A percentile compares a stretch with the other conserved stretches of the same genome.
These are phyloP conservation scores for Euplagia quadripunctaria DNA, from an alignment of 2,888 invertebrate species.

Conservation along the genomic window DNA sequence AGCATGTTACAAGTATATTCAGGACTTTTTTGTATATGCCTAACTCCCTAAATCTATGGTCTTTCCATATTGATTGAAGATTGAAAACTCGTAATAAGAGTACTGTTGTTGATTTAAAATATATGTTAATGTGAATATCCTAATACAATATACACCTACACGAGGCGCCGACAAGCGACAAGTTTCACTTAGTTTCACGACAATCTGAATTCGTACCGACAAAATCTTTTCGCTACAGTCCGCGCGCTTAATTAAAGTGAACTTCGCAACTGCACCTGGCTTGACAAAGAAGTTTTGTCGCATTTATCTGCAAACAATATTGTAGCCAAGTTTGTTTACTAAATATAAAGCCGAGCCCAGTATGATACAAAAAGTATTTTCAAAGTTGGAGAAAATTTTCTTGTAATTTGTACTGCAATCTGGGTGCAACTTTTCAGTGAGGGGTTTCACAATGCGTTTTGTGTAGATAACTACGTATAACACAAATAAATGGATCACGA, in stretches of 20 bases:
- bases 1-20: neutral
- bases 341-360: slow-evolving; percentile 32
- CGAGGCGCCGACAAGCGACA: slow-evolving; percentile 70
- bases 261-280: slow-evolving; percentile 27
- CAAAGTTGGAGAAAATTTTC: slow-evolving; percentile 16
- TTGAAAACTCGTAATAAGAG: neutral
- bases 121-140: slow-evolving; percentile 55
- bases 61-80: neutral
- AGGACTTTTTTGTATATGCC: neutral
- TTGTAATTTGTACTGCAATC: slow-evolving; percentile 4
- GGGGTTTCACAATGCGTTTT: neutral
- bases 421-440: neutral
- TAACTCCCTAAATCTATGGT: neutral
- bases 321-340: slow-evolving; percentile 35
- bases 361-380: slow-evolving; percentile 21
- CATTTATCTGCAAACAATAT: slow-evolving; percentile 38
- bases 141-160: slow-evolving; percentile 71
- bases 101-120: slow-evolving; percentile 35
- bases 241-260: slow-evolving; percentile 44
- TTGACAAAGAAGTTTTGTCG: slow-evolving; percentile 34
- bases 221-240: slow-evolving; percentile 61
- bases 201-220: slow-evolving; percentile 73
- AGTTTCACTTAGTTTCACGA: slow-evolving; percentile 75
- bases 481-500: neutral
- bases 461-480: neutral